These are phyloP conservation scores for Steinernema feltiae DNA, from an alignment of 1,140 invertebrate genomes.

Conservation along the genomic window DNA sequence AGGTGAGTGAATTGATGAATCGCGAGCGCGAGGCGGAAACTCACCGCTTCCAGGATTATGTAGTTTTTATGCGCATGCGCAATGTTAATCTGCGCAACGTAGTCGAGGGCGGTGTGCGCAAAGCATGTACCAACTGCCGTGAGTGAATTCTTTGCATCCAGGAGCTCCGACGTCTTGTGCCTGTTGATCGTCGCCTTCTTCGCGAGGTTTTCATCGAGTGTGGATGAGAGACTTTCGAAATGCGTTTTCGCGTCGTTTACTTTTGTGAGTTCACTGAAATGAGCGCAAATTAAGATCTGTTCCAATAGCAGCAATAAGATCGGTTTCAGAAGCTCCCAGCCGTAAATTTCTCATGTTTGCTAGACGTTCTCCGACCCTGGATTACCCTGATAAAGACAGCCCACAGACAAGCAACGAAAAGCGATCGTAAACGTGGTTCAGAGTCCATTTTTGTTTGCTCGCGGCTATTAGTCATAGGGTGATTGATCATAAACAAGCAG, in stretches of 20 bases:
- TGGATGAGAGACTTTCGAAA: conserved; percentile 46
- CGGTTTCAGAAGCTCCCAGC: too few species aligned
- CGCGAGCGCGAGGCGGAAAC: conserved; percentile 12
- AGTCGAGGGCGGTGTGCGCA: conserved; percentile 55
- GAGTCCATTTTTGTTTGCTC: too few species aligned
- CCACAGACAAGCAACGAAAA: too few species aligned
- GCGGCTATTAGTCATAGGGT: too few species aligned
- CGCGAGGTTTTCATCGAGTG: conserved; percentile 44
- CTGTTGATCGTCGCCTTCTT: conserved; percentile 49
- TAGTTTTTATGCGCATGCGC: conserved; percentile 50
- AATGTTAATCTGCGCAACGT: conserved; percentile 55
- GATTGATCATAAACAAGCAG: too few species aligned
- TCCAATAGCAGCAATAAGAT: too few species aligned
- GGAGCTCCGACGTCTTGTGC: conserved; percentile 40
- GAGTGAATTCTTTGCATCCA: conserved; percentile 47
- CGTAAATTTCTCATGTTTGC: too few species aligned
- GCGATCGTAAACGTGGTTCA: too few species aligned
- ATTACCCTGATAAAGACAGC: too few species aligned
- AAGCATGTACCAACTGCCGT: conserved; percentile 56
- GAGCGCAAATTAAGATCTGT: not conserved
- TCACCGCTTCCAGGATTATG: conserved; percentile 51
- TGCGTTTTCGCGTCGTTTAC: conserved; percentile 40
- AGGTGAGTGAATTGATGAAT: conserved; percentile 15
- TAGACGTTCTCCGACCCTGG: too few species aligned
- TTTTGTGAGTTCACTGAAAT: conserved; percentile 50